A percentile compares a stretch with the other conserved stretches of the same genome.
Evolutionary conservation across 2,797 vertebrate genomes (phyloP).

Genomic region (Hephaestus fuliginosus): DNA sequence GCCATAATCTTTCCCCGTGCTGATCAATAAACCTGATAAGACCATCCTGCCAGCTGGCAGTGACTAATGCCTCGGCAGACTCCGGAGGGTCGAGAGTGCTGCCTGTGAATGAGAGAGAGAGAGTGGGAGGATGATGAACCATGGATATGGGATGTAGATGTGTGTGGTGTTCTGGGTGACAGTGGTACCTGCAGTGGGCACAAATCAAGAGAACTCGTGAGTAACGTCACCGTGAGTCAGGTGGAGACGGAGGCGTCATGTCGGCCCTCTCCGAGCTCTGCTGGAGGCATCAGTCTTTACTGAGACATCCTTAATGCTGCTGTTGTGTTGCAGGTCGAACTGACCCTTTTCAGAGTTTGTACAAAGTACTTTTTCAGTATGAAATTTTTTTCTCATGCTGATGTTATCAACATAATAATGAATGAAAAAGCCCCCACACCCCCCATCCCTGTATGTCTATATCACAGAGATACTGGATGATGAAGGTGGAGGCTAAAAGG

Average conservation of each 20-base stretch:
- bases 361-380: too few relatives aligned
- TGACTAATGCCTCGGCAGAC: conserved; percentile 50
- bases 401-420: too few relatives aligned
- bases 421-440: too few relatives aligned
- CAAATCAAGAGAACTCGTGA: not conserved
- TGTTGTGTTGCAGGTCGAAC: too few relatives aligned
- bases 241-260: not conserved
- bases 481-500: too few relatives aligned
- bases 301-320: too few relatives aligned
- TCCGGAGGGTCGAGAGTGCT: conserved; percentile 13
- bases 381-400: too few relatives aligned
- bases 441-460: too few relatives aligned
- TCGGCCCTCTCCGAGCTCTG: not conserved
- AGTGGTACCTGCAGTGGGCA: not conserved
- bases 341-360: too few relatives aligned
- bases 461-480: too few relatives aligned
- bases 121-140: not conserved
- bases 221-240: not conserved
- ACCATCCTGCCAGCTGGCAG: conserved; percentile 51
- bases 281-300: too few relatives aligned
- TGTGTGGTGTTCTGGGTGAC: not conserved
- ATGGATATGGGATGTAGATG: not conserved
- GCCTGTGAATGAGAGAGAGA: not conserved
- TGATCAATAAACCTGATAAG: conserved; percentile 68
- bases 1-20: conserved; percentile 35